These are phyloP conservation scores for Rotaria sp. DNA, from an alignment of 2,888 invertebrate genomes.

Conservation along the genomic window DNA sequence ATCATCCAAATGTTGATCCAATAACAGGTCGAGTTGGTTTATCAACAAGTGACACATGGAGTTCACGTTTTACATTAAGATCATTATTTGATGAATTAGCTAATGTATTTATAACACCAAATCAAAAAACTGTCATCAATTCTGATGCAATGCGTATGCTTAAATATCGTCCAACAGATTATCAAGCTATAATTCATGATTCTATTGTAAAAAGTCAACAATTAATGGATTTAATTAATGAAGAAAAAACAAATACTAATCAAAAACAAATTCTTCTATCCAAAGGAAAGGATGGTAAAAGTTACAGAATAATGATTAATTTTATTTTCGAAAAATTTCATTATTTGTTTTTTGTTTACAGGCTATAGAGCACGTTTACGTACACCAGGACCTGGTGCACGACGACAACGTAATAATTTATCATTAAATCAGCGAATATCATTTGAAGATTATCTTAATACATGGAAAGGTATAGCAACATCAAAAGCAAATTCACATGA, in stretches of 20 bases:
- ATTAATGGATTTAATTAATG: neutral
- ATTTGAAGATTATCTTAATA: constrained; percentile 24
- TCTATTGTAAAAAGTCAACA: neutral
- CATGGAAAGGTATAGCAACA: constrained; percentile 27
- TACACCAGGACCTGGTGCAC: neutral
- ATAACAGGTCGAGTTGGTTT: neutral
- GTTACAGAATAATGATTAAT: too few species aligned
- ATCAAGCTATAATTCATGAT: neutral
- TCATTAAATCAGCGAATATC: neutral
- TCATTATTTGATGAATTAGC: constrained; percentile 4
- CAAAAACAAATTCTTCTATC: neutral
- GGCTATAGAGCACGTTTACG: neutral
- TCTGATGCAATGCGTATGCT: constrained; percentile 5
- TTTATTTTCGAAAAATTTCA: neutral
- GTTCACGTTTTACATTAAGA: neutral
- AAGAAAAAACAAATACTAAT: neutral
- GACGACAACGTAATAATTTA: neutral
- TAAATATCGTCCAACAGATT: neutral
- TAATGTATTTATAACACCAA: neutral
- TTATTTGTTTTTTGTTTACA: neutral
- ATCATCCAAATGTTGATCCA: constrained; percentile 30
- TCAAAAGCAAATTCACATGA: neutral
- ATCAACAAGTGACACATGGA: neutral
- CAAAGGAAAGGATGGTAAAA: neutral
- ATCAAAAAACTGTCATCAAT: neutral